Base-by-base conservation (phyloP, 1,140 invertebrate species). In the Drosophila novamexicana region DNA sequence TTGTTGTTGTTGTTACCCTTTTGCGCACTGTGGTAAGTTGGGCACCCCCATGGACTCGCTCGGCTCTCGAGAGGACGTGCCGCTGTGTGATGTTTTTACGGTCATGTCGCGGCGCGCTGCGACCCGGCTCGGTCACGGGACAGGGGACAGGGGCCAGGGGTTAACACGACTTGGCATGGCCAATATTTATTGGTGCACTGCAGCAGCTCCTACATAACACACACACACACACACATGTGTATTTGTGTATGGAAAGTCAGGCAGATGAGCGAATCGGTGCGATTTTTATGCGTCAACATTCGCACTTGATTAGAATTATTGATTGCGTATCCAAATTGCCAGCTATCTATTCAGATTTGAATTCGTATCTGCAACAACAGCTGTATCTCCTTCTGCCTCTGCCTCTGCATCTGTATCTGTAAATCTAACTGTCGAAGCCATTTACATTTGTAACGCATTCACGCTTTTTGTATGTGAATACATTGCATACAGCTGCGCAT, bases 281-380 rank as follows among this genome's bases (percentile, higher is more conserved):
- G 62, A 82, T 71, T 83, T 83, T 76, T 79, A 83, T 83, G 80
- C 81, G 69, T 57, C 80, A 69, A 70, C 83, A 88, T 84, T 88
- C 83, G 84, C 80, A 84, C 84, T 88, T 88, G 84, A 88, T 88
- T 88, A 78, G 84, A 89, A 88, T 88, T 88, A 88, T 88, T 88
- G 84, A 88, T 88, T 84, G 84, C 84, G 77, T 75, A 84, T 68
- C 84, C 84, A 88, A 88, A 88, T 89, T 84, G 84, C 54, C 77
- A 77, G 68, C 83, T 80, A 80, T 77, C 69, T 66, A 53, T 71
- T 67, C 65, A 78, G 54, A 75, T 14, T 37, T 32, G n/a, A 22
- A 53, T 50, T 65, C 58, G 12, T 32, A 52, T 53, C 32, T 36
- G 32, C 50, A 42, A n/a, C 39, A 52, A 50, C 47, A 52, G 18